Evolutionary conservation across 1,140 invertebrate genomes (phyloP).

Genomic region (Stratiolaelaps scimitus): DNA sequence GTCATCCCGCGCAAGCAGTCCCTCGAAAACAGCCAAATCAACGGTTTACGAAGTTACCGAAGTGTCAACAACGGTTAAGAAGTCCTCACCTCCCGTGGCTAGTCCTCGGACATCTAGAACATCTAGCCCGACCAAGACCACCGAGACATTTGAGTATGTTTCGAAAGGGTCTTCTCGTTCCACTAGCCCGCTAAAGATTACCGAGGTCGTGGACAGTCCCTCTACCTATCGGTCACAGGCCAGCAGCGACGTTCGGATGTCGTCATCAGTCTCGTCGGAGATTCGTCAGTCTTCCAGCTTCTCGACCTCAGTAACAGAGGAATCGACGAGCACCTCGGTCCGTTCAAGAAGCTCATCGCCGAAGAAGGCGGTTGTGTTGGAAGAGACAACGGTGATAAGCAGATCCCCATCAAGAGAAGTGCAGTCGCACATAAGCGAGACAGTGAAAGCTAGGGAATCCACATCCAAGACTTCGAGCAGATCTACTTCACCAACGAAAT

Average conservation of each 20-base stretch:
- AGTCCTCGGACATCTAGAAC: neutral
- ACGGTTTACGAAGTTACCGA: neutral
- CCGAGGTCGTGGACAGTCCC: neutral
- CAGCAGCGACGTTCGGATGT: neutral
- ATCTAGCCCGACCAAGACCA: neutral
- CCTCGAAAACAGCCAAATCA: neutral
- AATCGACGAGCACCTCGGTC: neutral
- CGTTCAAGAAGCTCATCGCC: constrained; percentile 20
- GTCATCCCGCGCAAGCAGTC: neutral
- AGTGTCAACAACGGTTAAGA: neutral
- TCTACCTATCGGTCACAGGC: neutral
- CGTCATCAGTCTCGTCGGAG: neutral
- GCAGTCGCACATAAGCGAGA: too few relatives aligned
- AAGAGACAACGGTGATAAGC: neutral
- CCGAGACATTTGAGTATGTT: neutral
- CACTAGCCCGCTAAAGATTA: neutral
- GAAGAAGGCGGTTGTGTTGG: neutral
- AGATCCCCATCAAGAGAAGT: neutral
- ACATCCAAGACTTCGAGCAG: too few relatives aligned
- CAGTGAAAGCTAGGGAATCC: too few relatives aligned
- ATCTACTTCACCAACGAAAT: too few relatives aligned
- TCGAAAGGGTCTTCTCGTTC: neutral
- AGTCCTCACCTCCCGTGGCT: neutral
- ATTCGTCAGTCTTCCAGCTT: neutral
- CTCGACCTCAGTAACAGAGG: neutral